Evolutionary conservation across 2,888 invertebrate genomes (phyloP).

Genomic region (Cylloceria caligata): DNA sequence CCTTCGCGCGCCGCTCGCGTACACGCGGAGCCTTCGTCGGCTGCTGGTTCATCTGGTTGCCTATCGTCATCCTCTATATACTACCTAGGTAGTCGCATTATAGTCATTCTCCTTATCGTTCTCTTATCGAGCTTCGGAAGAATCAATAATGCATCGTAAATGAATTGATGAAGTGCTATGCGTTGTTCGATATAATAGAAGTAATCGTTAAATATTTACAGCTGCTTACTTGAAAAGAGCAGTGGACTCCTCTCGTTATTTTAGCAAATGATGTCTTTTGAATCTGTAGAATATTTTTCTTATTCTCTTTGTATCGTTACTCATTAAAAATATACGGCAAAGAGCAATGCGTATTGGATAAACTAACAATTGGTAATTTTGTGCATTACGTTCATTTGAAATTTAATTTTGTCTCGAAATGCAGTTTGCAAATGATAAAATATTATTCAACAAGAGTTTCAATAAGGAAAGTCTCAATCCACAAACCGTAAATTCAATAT

Average conservation of each 20-base stretch:
- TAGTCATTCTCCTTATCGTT: constrained; percentile 15
- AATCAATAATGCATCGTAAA: constrained; percentile 1
- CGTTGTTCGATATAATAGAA: not conserved
- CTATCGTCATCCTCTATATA: constrained; percentile 68
- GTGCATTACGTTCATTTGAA: too few relatives aligned
- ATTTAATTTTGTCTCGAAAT: too few relatives aligned
- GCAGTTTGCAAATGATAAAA: too few relatives aligned
- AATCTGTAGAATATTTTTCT: too few relatives aligned
- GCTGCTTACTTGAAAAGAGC: not conserved
- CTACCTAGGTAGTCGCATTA: constrained; percentile 51
- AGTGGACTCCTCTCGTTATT: not conserved
- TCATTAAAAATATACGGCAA: too few relatives aligned
- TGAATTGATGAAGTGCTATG: not conserved
- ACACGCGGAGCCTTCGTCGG: constrained; percentile 60
- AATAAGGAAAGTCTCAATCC: too few relatives aligned
- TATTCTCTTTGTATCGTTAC: too few relatives aligned
- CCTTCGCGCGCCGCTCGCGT: constrained; percentile 77
- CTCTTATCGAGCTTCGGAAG: constrained; percentile 7
- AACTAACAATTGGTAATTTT: too few relatives aligned
- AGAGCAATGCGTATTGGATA: too few relatives aligned
- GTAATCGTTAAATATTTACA: not conserved
- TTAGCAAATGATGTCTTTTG: too few relatives aligned
- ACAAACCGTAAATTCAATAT: too few relatives aligned
- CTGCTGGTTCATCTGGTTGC: constrained; percentile 71
- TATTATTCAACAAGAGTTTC: too few relatives aligned